Base-by-base conservation (phyloP, 2,113 vertebrate genomes). In the Callipepla californica region DNA sequence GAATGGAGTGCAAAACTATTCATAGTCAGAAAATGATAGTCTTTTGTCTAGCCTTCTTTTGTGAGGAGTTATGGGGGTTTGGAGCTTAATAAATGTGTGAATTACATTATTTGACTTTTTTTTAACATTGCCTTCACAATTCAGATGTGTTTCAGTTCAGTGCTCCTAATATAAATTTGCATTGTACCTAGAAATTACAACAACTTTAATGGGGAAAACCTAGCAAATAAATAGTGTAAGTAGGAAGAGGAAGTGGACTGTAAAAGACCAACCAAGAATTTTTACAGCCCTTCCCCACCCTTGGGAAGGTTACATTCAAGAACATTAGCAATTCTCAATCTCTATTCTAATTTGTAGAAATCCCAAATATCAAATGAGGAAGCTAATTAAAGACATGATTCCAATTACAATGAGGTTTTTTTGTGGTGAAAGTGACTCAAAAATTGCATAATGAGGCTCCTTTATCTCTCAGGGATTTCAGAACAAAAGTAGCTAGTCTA, bases 301-400 rank as follows among this genome's bases (percentile, higher is more conserved):
- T 19, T 74, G 53, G 26, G 50, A 93, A 85, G 53, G 58, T 91
- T 70, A 62, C 47, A 53, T 68, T 25, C 22, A 69, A 51, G n/a
- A 80, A 6, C 61, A 84, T 92, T 88, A 86, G 26, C 67, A 92
- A 38, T 50, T 89, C 62, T 84, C 89, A 91, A 47, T 93, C 51
- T 88, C 42, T 32, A 22, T 63, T 45, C 47, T 75, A 80, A 63
- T 83, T 88, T 19, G 23, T 51, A 90, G 47, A 92, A 80, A 84
- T 88, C 47, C 65, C 73, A 92, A 83, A 59, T 8, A 86, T 21
- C 38, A 78, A 84, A 92, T 90, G 42, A 61, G 93, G 48, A 80
- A 92, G 73, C 47, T 94, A 95, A 95, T 95, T 92, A 93, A 95
- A 83, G 85, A 48, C 80, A 81, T 0, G 0, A 28, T 66, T 94